Conservation (phyloP, 2,888 invertebrate species). For the Drosophila mulleri region DNA sequence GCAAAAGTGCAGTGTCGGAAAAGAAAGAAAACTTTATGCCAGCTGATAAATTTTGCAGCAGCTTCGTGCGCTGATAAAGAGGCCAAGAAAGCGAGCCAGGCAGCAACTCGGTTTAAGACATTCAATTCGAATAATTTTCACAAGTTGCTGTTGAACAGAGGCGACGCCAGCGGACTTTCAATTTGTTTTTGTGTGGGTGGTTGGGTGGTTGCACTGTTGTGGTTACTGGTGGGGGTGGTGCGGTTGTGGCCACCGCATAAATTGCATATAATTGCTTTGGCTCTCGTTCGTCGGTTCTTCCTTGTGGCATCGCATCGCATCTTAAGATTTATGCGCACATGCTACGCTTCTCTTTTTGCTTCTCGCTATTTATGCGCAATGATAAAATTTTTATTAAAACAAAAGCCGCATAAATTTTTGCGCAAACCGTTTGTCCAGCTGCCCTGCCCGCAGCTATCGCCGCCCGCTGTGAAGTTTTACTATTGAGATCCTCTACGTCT, state of each 20-base stretch:
- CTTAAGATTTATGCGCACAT: slow-evolving; percentile 77
- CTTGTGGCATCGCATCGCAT: slow-evolving; percentile 26
- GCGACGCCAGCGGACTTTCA: slow-evolving; percentile 37
- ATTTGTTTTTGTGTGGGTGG: slow-evolving; percentile 43
- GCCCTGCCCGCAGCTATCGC: background rate
- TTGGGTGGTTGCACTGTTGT: background rate
- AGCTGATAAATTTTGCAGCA: slow-evolving; percentile 74
- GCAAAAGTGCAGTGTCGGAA: slow-evolving; percentile 36
- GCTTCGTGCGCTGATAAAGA: slow-evolving; percentile 75
- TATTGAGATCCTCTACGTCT: slow-evolving; percentile 9
- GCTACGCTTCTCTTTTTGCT: slow-evolving; percentile 50
- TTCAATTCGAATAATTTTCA: slow-evolving; percentile 75
- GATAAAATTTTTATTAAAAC: slow-evolving; percentile 81
- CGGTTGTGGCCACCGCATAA: slow-evolving; percentile 69
- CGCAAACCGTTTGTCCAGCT: slow-evolving; percentile 36
- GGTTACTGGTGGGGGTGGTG: slow-evolving; percentile 16
- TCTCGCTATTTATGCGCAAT: slow-evolving; percentile 70
- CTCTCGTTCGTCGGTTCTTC: slow-evolving; percentile 23
- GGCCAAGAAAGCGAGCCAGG: slow-evolving; percentile 29
- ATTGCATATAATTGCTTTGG: slow-evolving; percentile 83
- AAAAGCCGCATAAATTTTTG: slow-evolving; percentile 76
- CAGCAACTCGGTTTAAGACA: slow-evolving; percentile 53
- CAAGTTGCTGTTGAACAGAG: slow-evolving; percentile 46
- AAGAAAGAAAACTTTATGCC: slow-evolving; percentile 73
- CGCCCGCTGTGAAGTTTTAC: slow-evolving; percentile 49